Percentiles rank a stretch among this genome's conserved stretches.
These are phyloP conservation scores for Pelochelys cantorii DNA, from an alignment of 2,797 vertebrate species.

Conservation along the genomic window DNA sequence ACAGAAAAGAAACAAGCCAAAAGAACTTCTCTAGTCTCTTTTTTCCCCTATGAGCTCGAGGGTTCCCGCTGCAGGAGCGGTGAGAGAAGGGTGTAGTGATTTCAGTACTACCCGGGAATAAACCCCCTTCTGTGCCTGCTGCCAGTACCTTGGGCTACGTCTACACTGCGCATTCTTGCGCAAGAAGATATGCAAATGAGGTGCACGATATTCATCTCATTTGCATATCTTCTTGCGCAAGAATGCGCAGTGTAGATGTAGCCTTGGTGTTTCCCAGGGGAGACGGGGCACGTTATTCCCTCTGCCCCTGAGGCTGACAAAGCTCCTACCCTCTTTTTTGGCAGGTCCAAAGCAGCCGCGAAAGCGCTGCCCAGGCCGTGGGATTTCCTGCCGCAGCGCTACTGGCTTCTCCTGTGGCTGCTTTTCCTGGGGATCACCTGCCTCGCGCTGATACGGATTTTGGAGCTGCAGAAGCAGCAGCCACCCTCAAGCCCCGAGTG, in stretches of 20 bases:
- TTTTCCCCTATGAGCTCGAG: background rate
- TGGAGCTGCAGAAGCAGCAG: slow-evolving; percentile 67
- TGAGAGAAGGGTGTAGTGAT: rapidly evolving
- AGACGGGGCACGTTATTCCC: background rate
- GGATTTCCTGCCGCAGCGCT: slow-evolving; percentile 60
- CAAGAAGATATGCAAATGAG: too few relatives aligned
- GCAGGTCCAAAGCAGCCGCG: slow-evolving; percentile 58
- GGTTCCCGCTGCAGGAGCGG: background rate
- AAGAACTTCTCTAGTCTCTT: background rate
- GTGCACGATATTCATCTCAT: too few relatives aligned
- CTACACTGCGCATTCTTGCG: too few relatives aligned
- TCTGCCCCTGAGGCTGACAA: rapidly evolving
- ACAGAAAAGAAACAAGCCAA: background rate
- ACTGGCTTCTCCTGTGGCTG: slow-evolving; percentile 70
- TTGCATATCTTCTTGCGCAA: too few relatives aligned
- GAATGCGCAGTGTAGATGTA: too few relatives aligned
- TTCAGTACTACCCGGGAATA: background rate
- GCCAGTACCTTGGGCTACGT: too few relatives aligned
- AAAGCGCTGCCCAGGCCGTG: slow-evolving; percentile 35
- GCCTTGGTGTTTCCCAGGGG: background rate
- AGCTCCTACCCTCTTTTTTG: background rate
- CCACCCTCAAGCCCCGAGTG: slow-evolving; percentile 19
- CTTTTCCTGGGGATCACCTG: slow-evolving; percentile 70
- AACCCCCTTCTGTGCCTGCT: background rate
- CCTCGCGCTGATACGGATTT: slow-evolving; percentile 45